Conservation (phyloP, 2,888 invertebrate species). For the Harmothoe impar region DNA sequence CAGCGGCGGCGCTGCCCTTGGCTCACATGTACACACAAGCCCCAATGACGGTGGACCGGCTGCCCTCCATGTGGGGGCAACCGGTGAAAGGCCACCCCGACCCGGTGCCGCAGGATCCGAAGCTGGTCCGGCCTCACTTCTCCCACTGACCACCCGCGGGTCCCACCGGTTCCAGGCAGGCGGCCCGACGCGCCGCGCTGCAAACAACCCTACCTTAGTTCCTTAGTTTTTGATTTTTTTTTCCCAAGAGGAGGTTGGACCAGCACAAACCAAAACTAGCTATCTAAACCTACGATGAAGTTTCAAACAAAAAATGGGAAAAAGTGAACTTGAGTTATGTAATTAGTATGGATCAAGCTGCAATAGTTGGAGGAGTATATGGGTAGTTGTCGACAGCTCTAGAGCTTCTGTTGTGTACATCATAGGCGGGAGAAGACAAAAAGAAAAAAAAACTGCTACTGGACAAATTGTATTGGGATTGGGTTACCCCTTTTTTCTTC, state of each 20-base stretch:
- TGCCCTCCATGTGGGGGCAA: slow-evolving; percentile 62
- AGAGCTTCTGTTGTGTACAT: slow-evolving; percentile 55
- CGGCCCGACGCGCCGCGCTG: background rate
- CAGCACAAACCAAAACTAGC: slow-evolving; percentile 48
- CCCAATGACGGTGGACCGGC: slow-evolving; percentile 50
- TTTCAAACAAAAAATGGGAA: background rate
- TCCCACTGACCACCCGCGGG: slow-evolving; percentile 40
- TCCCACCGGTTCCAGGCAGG: background rate
- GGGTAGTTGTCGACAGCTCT: slow-evolving; percentile 54
- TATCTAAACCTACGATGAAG: background rate
- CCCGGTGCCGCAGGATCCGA: slow-evolving; percentile 41
- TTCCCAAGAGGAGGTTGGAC: slow-evolving; percentile 11
- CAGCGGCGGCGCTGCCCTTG: slow-evolving; percentile 40
- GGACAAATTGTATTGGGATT: slow-evolving; percentile 30
- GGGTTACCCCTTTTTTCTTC: slow-evolving; percentile 18
- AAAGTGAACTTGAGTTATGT: slow-evolving; percentile 49
- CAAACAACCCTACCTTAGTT: slow-evolving; percentile 22
- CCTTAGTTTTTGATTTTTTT: slow-evolving; percentile 8
- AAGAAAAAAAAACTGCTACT: slow-evolving; percentile 25
- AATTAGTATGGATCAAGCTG: slow-evolving; percentile 33
- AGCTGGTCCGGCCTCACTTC: slow-evolving; percentile 58
- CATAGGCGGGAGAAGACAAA: slow-evolving; percentile 27
- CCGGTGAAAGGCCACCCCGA: slow-evolving; percentile 5
- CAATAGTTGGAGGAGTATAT: slow-evolving; percentile 50
- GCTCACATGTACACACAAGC: slow-evolving; percentile 55